These are phyloP conservation scores for Myotis findleyi DNA, from an alignment of 2,797 vertebrate genomes.

Conservation along the genomic window DNA sequence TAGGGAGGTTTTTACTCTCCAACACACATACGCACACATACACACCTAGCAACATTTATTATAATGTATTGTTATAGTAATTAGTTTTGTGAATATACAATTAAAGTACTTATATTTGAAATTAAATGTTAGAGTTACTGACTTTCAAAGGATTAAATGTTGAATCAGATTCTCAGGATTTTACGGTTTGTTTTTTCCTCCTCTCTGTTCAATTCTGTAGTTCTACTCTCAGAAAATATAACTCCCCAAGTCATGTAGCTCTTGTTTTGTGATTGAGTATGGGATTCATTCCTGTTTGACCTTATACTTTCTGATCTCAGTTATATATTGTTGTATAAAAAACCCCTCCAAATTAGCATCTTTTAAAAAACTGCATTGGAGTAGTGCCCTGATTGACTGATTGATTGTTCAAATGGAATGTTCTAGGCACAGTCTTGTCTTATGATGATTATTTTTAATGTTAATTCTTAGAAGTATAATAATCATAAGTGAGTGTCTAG, in stretches of 20 bases:
- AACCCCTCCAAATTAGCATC: neutral
- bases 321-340: neutral
- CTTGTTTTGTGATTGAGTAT: slow-evolving; percentile 45
- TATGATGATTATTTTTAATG: slow-evolving; percentile 27
- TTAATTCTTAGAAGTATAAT: slow-evolving; percentile 18
- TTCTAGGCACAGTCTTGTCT: neutral
- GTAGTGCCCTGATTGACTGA: neutral
- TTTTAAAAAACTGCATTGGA: neutral
- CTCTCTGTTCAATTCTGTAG: slow-evolving; percentile 75
- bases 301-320: neutral
- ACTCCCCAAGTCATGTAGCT: neutral
- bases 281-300: neutral
- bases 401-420: neutral
- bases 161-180: slow-evolving; percentile 78
- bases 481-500: neutral
- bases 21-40: neutral
- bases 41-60: slow-evolving; percentile 4
- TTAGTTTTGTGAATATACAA: slow-evolving; percentile 60
- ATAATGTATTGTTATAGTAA: neutral
- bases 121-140: neutral
- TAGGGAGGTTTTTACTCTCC: neutral
- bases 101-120: slow-evolving; percentile 56
- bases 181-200: slow-evolving; percentile 55
- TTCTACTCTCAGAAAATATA: slow-evolving; percentile 84
- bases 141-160: slow-evolving; percentile 57